Percentiles rank a stretch among this genome's conserved stretches.
Conservation (phyloP, 2,888 invertebrate species). For the Drosophila mimetica region DNA sequence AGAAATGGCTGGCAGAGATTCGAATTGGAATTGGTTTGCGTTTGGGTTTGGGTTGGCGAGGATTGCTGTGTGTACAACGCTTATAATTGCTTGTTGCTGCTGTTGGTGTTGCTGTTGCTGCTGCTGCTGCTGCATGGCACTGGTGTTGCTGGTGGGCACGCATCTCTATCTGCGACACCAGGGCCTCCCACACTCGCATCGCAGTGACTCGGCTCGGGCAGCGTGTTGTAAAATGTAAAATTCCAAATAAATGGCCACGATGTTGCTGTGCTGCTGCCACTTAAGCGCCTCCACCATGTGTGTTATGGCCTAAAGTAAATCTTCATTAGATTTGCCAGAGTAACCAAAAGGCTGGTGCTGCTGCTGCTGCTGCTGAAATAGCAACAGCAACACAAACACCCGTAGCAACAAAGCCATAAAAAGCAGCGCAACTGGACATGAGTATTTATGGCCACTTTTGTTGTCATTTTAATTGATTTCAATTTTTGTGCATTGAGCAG, state of each 20-base stretch:
- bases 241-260: slow-evolving; percentile 78
- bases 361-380: no score
- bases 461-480: slow-evolving; percentile 79
- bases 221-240: slow-evolving; percentile 77
- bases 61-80: slow-evolving; percentile 57
- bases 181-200: slow-evolving; percentile 25
- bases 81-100: slow-evolving; percentile 75
- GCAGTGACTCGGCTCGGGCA: slow-evolving; percentile 15
- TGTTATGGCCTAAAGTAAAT: slow-evolving; percentile 83
- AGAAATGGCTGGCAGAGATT: slow-evolving; percentile 64
- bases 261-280: slow-evolving; percentile 56
- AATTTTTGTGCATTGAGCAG: slow-evolving; percentile 66
- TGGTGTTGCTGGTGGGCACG: slow-evolving; percentile 47
- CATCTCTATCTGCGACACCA: slow-evolving; percentile 57
- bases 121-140: slow-evolving; percentile 48
- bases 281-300: slow-evolving; percentile 63
- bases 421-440: slow-evolving; percentile 55
- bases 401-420: slow-evolving; percentile 58
- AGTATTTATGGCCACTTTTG: slow-evolving; percentile 76
- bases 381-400: slow-evolving; percentile 6
- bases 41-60: slow-evolving; percentile 14
- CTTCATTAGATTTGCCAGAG: slow-evolving; percentile 83
- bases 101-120: slow-evolving; percentile 47
- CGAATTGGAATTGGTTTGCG: slow-evolving; percentile 24
- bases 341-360: slow-evolving; percentile 64